Conservation (phyloP, 2,113 vertebrate genomes). For the Caranx melampygus region DNA sequence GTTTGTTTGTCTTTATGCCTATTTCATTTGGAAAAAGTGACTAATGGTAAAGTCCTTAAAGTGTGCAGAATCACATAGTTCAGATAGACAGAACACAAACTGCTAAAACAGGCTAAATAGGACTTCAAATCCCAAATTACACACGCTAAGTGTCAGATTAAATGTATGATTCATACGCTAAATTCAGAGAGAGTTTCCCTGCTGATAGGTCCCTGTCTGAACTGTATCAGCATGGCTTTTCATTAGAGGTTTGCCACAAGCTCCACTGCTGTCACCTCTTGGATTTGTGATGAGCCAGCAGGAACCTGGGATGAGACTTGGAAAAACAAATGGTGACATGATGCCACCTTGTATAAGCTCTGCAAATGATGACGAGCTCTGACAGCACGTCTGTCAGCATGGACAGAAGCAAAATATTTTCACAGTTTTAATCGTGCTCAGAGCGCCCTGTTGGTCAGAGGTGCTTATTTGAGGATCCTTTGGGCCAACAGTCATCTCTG, state of each 20-base stretch:
- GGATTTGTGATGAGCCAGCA: conserved; percentile 50
- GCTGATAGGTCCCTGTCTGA: conserved; percentile 3
- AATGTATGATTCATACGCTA: neutral
- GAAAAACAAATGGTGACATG: conserved; percentile 56
- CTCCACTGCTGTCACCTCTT: conserved; percentile 43
- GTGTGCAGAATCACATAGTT: neutral
- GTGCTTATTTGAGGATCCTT: conserved; percentile 51
- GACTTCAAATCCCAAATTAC: neutral
- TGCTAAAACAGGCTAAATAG: neutral
- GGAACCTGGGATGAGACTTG: conserved; percentile 21
- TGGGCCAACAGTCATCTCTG: conserved; percentile 32
- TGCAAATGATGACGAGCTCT: conserved; percentile 62
- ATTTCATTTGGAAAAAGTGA: conserved; percentile 24
- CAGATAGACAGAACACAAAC: neutral
- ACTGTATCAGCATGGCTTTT: conserved; percentile 27
- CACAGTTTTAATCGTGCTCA: conserved; percentile 43
- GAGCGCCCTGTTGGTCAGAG: neutral
- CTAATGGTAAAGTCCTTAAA: neutral
- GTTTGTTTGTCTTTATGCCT: conserved; percentile 8
- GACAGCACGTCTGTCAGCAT: conserved; percentile 70
- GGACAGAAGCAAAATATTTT: conserved; percentile 59
- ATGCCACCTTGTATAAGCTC: conserved; percentile 58
- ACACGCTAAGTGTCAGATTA: neutral
- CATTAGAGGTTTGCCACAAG: conserved; percentile 41
- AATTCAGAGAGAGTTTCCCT: conserved; percentile 18